phyloP scores from a whole-genome alignment of 53 echinoderm and acorn worm genomes.

The Pentamera pediparva region DNA sequence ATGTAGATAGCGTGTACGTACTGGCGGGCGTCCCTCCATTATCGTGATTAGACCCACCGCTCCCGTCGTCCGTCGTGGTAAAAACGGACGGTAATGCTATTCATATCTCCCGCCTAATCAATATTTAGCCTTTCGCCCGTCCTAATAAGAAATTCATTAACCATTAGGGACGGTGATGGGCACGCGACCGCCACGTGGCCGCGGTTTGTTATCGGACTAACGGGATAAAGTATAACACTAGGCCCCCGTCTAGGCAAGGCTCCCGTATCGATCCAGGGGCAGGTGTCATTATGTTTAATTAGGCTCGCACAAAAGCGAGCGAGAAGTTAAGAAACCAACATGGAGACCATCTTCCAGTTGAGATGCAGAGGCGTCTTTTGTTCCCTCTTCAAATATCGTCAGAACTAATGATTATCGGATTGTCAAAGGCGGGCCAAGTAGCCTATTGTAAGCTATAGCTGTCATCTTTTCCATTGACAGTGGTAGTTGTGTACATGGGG shows the following conservation, averaged over 20 bases:
- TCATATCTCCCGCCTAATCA: too few relatives aligned
- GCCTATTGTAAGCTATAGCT: neutral
- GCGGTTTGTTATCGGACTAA: neutral
- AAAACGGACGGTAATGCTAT: too few relatives aligned
- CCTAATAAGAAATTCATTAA: conserved; percentile 23
- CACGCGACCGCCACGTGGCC: conserved; percentile 9
- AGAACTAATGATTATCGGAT: neutral
- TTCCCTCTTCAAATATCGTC: neutral
- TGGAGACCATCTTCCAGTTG: neutral
- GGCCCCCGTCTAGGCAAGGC: neutral
- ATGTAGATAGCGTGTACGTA: too few relatives aligned
- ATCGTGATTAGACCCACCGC: too few relatives aligned
- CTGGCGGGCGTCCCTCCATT: too few relatives aligned
- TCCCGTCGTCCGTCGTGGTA: too few relatives aligned
- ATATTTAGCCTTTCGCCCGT: too few relatives aligned
- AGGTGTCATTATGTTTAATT: conserved; percentile 38
- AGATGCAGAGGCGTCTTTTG: neutral
- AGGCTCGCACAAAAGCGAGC: conserved; percentile 29
- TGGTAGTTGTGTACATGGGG: neutral
- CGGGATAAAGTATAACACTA: neutral
- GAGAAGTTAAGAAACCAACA: conserved; percentile 32
- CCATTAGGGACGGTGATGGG: neutral
- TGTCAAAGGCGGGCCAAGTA: neutral
- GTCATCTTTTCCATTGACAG: neutral
- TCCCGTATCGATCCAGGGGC: conserved; percentile 2